A percentile compares a stretch with the other conserved stretches of the same genome.
These are phyloP conservation scores for Hiodon alosoides DNA, from an alignment of 2,113 vertebrate genomes.

Conservation along the genomic window DNA sequence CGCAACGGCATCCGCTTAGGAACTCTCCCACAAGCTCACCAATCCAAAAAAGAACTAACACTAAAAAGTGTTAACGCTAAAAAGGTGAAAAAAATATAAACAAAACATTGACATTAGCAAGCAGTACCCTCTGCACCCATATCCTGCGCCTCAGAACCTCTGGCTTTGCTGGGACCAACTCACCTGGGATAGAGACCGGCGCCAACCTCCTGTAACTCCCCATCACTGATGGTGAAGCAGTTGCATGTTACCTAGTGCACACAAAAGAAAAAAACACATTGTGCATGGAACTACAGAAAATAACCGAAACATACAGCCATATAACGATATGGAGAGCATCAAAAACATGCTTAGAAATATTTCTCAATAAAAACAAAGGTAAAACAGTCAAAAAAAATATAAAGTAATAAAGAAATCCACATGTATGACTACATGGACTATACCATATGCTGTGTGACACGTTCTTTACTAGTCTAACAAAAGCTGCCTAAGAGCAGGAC, in stretches of 20 bases:
- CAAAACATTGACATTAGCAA: neutral
- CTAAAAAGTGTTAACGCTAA: neutral
- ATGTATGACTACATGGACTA: neutral
- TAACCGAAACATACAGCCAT: conserved; percentile 42
- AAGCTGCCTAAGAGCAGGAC: neutral
- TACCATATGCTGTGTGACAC: too few species aligned
- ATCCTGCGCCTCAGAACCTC: too few species aligned
- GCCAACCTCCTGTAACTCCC: conserved; percentile 87
- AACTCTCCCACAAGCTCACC: too few species aligned
- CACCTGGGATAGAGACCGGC: conserved; percentile 96
- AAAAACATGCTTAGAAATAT: too few species aligned
- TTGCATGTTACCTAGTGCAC: conserved; percentile 88
- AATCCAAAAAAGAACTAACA: neutral
- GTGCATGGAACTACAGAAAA: neutral
- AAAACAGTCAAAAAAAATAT: neutral
- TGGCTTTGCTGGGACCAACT: neutral
- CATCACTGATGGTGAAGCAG: conserved; percentile 93
- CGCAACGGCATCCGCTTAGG: too few species aligned
- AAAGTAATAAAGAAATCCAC: neutral
- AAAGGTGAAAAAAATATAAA: neutral
- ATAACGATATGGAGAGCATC: conserved; percentile 1
- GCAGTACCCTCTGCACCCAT: neutral
- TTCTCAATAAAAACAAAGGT: neutral
- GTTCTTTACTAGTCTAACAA: too few species aligned
- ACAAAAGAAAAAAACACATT: conserved; percentile 12